Evolutionary conservation across 2,888 invertebrate species (phyloP), one percentile per base, ranked within the genome.

Genomic region (Sarcophaga carnaria): DNA sequence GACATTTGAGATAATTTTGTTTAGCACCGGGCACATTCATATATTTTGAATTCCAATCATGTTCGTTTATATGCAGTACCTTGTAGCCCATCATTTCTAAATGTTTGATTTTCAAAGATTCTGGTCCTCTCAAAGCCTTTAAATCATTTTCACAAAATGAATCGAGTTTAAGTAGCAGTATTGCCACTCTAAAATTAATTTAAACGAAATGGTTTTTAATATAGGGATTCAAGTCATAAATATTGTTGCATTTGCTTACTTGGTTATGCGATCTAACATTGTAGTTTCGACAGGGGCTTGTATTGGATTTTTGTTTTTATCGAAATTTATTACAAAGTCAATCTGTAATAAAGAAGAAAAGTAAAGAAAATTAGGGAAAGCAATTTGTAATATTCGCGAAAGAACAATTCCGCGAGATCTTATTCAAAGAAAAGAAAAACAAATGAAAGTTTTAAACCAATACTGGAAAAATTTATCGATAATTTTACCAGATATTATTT

Each of bases 1-100:
- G 88, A 78, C 92, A 92, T 87, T 92, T 93, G 54, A 94, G 89
- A 90, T 94, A 95, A 69, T 94, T 93, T 25, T 93, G 90, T 91
- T 94, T 94, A 45, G 94, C 94, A 10, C 91, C 91, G 62, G 93
- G 92, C 82, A 94, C 93, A 71, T 93, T 92, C 93, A 95, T 94
- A 88, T 94, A 93, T 91, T 95, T 94, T 60, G 94, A 94, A 88
- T 94, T 94, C 95, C 95, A 96, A 80, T 94, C 93, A 27, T 92
- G 92, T 64, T 94, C 93, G 88, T 94, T 94, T 11, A 95, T 92
- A 81, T 94, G 91, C 70, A 95, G 91, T 6, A 96, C 95, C 89
- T 94, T 94, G 89, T 95, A 96, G 6, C 95, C 95, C 90, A 96
- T 92, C 89, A 96, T 95, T 92, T 96, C 95, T 77, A 96, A 92